A percentile compares a stretch with the other conserved stretches of the same genome.
These are phyloP conservation scores for Onthophagus sagittarius DNA, from an alignment of 2,888 invertebrate genomes.

Conservation along the genomic window DNA sequence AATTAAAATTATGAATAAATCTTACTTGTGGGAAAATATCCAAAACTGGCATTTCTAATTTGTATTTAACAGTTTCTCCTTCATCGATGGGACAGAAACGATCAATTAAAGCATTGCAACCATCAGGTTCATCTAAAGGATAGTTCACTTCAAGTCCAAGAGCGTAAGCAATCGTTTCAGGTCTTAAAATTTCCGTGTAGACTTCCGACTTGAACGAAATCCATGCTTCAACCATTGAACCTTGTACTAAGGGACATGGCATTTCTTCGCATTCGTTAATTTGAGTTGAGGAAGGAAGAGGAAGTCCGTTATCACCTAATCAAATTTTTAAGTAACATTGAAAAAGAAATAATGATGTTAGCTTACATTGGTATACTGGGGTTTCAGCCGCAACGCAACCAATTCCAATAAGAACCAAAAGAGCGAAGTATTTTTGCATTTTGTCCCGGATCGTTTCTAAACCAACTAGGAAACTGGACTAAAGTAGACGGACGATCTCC, in stretches of 20 bases:
- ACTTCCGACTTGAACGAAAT: constrained; percentile 28
- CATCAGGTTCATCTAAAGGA: constrained; percentile 23
- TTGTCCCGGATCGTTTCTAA: background rate
- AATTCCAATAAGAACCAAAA: constrained; percentile 2
- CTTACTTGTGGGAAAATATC: constrained; percentile 22
- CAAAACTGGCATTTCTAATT: constrained; percentile 22
- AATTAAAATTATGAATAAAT: background rate
- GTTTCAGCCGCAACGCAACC: constrained; percentile 7
- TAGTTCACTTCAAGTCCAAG: constrained; percentile 22
- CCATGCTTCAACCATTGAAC: constrained; percentile 20
- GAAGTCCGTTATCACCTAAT: constrained; percentile 24
- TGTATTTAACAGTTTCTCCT: constrained; percentile 27
- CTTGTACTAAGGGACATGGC: constrained; percentile 27
- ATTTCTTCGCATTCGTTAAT: constrained; percentile 24
- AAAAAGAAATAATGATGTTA: background rate
- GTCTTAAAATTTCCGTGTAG: constrained; percentile 21
- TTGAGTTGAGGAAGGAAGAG: constrained; percentile 22
- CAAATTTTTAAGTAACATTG: background rate
- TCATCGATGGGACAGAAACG: constrained; percentile 31
- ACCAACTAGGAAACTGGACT: background rate
- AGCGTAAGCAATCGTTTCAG: constrained; percentile 21
- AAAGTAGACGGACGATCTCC: background rate
- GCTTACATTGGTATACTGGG: constrained; percentile 24
- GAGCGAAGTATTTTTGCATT: constrained; percentile 3
- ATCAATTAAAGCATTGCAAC: constrained; percentile 27